Evolutionary conservation across 1,140 invertebrate genomes (phyloP), one percentile per base, ranked within the genome.

Genomic region (Drosophila ironensis): DNA sequence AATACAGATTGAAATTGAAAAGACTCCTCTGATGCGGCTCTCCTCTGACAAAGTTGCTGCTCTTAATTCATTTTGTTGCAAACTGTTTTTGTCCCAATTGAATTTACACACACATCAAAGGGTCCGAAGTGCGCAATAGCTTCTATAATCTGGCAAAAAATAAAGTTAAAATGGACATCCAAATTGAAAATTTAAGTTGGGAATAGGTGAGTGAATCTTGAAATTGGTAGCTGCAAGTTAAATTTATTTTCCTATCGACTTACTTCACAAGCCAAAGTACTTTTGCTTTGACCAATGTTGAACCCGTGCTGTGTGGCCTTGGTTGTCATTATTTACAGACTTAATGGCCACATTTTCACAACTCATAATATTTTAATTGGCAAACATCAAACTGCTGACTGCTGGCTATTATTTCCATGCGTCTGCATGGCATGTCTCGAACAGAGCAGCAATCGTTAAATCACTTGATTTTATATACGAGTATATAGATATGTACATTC

Each of bases 1-100:
- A 56, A 80, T 68, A 48, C 75, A 74, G 73, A 84, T 70, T 77
- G 78, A 48, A 84, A 82, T 69, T 51, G 78, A 73, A 84, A 60
- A 40, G 41, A 24, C 40, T 30, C 22, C 45, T 66, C 22, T 42
- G 41, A n/a, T 41, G 48, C 53, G 46, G 41, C 56, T 60, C 48
- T 64, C 30, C 50, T 50, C 53, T 59, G 37, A 17, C 25, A 47
- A 48, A 71, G 47, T 52, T 69, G 67, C 14, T 28, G 60, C 63
- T 54, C 69, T 66, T 82, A 57, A 82, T 77, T 73, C 70, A 84
- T 70, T 73, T 84, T 84, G 44, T 47, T 60, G 22, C 42, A 77
- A 84, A 84, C 77, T 57, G 78, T 84, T 72, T 77, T 77, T 27
- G 24, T 48, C 44, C 25, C 66, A 48, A 71, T 70, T 53, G 40